Percentiles rank a stretch among this genome's conserved stretches.
phyloP scores from a whole-genome alignment of 2,797 vertebrate species.

The Peromyscus eremicus region DNA sequence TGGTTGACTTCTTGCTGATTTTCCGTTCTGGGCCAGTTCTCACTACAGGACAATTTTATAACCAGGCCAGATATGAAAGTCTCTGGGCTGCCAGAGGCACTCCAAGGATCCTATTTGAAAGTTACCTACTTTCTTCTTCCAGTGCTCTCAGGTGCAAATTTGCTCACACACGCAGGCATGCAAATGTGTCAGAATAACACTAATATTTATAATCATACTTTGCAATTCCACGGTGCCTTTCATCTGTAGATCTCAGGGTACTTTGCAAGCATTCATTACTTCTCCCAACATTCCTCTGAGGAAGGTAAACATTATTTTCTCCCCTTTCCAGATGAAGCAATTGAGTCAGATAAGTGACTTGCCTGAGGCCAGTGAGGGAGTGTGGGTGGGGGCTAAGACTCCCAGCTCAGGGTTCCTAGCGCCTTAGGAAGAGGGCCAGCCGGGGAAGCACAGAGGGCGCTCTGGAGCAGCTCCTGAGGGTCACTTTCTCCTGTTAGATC shows the following conservation, averaged over 20 bases:
- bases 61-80: background rate
- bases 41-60: background rate
- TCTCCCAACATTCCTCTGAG: conserved; percentile 80
- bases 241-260: conserved; percentile 80
- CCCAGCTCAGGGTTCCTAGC: conserved; percentile 69
- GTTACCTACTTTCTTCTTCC: conserved; percentile 48
- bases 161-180: conserved; percentile 68
- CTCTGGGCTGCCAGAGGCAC: background rate
- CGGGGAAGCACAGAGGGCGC: background rate
- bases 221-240: conserved; percentile 77
- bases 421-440: conserved; percentile 17
- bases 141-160: conserved; percentile 45
- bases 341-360: conserved; percentile 78
- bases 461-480: background rate
- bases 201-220: conserved; percentile 82
- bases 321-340: conserved; percentile 78
- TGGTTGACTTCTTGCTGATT: conserved; percentile 26
- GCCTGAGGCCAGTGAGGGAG: conserved; percentile 65
- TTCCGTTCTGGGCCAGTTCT: conserved; percentile 50
- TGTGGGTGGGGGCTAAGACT: conserved; percentile 70
- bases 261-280: conserved; percentile 82
- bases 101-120: conserved; percentile 1
- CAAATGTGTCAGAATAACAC: conserved; percentile 78
- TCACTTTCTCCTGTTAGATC: conserved; percentile 26
- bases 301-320: conserved; percentile 83